phyloP scores from a whole-genome alignment of 2,888 invertebrate species.

The Luffia ferchaultella region DNA sequence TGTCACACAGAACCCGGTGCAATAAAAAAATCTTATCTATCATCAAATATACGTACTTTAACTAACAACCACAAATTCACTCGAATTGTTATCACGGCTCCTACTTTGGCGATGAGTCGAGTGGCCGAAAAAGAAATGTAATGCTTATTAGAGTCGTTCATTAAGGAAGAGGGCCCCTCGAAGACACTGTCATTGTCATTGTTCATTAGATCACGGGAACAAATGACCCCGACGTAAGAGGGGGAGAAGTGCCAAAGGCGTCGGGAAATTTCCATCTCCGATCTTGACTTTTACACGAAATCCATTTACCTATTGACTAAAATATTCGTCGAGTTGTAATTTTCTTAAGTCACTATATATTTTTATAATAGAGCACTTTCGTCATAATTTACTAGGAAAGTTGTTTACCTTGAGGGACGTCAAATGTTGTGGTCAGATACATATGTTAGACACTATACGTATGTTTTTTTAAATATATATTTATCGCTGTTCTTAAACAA shows the following conservation, averaged over 20 bases:
- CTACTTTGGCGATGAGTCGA: too few relatives aligned
- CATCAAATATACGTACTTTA: too few relatives aligned
- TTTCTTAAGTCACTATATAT: neutral
- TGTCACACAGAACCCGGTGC: too few relatives aligned
- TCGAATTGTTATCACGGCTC: too few relatives aligned
- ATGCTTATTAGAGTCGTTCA: neutral
- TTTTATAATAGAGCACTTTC: neutral
- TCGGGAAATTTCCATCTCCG: neutral
- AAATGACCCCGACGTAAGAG: neutral
- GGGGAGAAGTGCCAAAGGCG: neutral
- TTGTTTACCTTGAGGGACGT: too few relatives aligned
- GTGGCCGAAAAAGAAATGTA: neutral
- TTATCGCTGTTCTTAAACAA: too few relatives aligned
- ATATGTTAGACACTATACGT: too few relatives aligned
- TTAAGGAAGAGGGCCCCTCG: neutral
- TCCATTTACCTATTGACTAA: neutral
- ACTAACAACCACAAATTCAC: too few relatives aligned
- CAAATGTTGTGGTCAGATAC: too few relatives aligned
- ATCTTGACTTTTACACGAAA: neutral
- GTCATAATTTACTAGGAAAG: too few relatives aligned
- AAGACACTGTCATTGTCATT: neutral
- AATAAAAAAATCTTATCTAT: too few relatives aligned
- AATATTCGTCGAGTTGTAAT: neutral
- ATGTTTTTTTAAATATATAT: too few relatives aligned
- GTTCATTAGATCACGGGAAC: neutral